Base-by-base conservation (phyloP, 2,797 vertebrate genomes). In the Alfaro cultratus region DNA sequence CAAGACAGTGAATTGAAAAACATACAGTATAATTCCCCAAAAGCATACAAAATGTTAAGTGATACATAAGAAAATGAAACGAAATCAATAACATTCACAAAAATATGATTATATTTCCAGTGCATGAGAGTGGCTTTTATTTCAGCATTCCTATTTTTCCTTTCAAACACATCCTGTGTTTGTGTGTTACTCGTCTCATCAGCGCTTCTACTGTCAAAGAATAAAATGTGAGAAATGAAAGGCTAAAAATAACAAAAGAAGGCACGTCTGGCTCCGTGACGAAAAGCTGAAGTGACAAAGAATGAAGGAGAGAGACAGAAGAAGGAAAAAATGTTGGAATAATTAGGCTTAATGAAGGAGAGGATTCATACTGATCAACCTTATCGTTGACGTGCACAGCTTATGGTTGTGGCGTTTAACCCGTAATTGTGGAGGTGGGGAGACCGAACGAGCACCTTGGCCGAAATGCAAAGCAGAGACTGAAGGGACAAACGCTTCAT, bases 1-100 rank as follows among this genome's bases (percentile, higher is more conserved):
- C 94, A 94, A 94, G 94, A 96, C 95, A 92, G 91, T 94, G 93
- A 94, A 90, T 88, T 93, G 93, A 93, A 95, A 95, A 95, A 95
- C 94, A 94, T 85, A 93, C 91, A 91, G 82, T 81, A 90, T 62
- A 77, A 90, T 94, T 91, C 86, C 90, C 89, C 80, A 79, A 94
- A 93, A 93, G 91, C 92, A 91, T 91, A 91, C 91, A 92, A 93
- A 93, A 92, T 83, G 74, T 90, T 85, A 89, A 88, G 21, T 67
- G 84, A 88, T 77, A 81, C 82, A 85, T 26, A 87, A 80, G 83
- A 49, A 71, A 76, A 70, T 60, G 47, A 82, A 85, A 82, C 11
- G n/a, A 85, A 86, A 51, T 77, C 18, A 12, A 81, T 73, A 87
- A 84, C 78, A 77, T 80, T 74, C 70, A 81, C 68, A 87, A 73